A percentile compares a stretch with the other conserved stretches of the same genome.
Conservation (phyloP, 2,888 invertebrate genomes). For the Actias luna region DNA sequence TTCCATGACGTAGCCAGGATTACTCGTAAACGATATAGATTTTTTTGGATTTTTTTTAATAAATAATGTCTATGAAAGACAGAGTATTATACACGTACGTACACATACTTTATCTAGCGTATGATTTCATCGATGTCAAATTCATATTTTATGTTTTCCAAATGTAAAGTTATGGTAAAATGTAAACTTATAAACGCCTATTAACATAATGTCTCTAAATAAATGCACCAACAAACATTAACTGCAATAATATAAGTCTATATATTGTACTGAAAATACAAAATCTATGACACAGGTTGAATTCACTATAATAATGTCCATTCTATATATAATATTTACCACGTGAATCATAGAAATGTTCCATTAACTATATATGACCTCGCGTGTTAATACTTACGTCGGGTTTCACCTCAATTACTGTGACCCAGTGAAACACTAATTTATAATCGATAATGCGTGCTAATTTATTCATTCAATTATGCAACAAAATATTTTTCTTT, state of each 20-base stretch:
- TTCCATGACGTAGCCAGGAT: too few species aligned
- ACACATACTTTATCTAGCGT: too few species aligned
- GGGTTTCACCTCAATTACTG: background rate
- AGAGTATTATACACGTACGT: too few species aligned
- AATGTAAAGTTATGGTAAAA: background rate
- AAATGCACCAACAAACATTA: background rate
- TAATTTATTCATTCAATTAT: too few species aligned
- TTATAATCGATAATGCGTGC: background rate
- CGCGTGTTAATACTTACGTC: background rate
- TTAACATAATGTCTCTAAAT: background rate
- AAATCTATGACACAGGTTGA: background rate
- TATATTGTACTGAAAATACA: background rate
- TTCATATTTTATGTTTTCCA: background rate
- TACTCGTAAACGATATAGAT: too few species aligned
- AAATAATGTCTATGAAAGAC: too few species aligned
- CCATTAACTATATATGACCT: background rate
- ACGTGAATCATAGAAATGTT: too few species aligned
- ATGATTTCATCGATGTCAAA: background rate
- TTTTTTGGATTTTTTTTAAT: too few species aligned
- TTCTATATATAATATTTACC: too few species aligned
- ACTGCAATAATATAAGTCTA: background rate
- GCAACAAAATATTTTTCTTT: too few species aligned
- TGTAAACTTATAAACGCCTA: background rate
- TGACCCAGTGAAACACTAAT: background rate
- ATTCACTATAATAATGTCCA: too few species aligned